Percentiles rank a stretch among this genome's conserved stretches.
Evolutionary conservation across 2,888 invertebrate genomes (phyloP).

Genomic region (Drosophila mayaguana): DNA sequence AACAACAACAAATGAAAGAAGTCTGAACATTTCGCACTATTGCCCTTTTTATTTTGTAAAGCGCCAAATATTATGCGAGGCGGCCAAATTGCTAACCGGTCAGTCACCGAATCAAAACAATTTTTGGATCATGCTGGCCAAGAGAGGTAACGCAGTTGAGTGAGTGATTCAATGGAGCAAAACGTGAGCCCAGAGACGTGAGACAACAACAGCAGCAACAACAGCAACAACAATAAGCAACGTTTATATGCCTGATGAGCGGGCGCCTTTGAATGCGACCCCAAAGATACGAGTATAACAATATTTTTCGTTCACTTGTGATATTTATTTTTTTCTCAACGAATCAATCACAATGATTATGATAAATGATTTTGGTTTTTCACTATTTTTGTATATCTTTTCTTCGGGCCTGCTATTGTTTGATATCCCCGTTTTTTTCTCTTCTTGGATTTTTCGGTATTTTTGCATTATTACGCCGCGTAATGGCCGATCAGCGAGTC

Average conservation of each 20-base stretch:
- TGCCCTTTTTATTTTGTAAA: conserved; percentile 29
- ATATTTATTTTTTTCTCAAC: conserved; percentile 75
- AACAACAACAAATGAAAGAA: conserved; percentile 1
- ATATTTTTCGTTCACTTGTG: conserved; percentile 65
- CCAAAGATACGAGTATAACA: conserved; percentile 46
- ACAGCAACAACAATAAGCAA: conserved; percentile 58
- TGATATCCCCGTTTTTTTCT: conserved; percentile 23
- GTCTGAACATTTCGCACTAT: conserved; percentile 52
- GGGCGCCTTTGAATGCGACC: conserved; percentile 68
- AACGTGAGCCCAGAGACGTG: conserved; percentile 77
- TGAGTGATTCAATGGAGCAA: conserved; percentile 75
- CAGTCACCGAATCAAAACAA: conserved; percentile 72
- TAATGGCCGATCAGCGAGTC: conserved; percentile 73
- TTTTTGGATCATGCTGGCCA: conserved; percentile 63
- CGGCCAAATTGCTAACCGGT: conserved; percentile 74
- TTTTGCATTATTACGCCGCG: conserved; percentile 74
- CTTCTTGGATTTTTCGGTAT: conserved; percentile 24
- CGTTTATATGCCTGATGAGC: conserved; percentile 81
- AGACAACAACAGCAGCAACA: conserved; percentile 58
- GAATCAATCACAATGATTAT: conserved; percentile 84
- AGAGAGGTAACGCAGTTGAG: conserved; percentile 58
- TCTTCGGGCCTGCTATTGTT: conserved; percentile 52
- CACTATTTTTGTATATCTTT: conserved; percentile 57
- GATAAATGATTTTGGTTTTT: conserved; percentile 82
- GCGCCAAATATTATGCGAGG: conserved; percentile 51